Evolutionary conservation across 2,888 invertebrate species (phyloP), one percentile per base, ranked within the genome.

Genomic region (Clunio marinus): DNA sequence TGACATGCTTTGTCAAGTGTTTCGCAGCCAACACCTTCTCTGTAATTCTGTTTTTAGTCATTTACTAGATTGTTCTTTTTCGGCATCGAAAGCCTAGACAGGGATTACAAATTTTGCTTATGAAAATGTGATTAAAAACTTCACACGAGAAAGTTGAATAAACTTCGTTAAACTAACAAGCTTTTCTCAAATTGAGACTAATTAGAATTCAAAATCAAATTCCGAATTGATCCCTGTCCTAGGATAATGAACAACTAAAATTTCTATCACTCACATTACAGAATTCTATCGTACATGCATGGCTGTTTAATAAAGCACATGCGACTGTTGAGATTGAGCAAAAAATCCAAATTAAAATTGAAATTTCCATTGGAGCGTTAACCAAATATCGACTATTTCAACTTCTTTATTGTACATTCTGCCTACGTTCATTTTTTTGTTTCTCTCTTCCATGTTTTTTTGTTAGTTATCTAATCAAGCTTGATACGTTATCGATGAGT

Each of bases 1-100:
- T 73, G 65, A 73, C 86, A 86, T 25, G 81, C 78, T 0, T 73
- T 73, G 0, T 81, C 75, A 0, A 83, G 70, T 0, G 75, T 2
- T 0, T 77, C 25, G 71, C 84, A 84, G 7, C 78, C 79, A 0
- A 10, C 15, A 24, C 58, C 41, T 41, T 68, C 68, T 28, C 28
- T 37, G 68, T 68, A 68, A 51, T 24, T 58, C 68, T 68, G 24
- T 41, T 24, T 13, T 7, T 45, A 32, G 35, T 32, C 7, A 32
- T 13, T 32, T 13, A 32, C 7, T 32, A 8, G 35, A 32, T 5
- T 32, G 35, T 32, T 32, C 5, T n/a, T n/a, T n/a, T n/a, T n/a
- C n/a, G n/a, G n/a, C n/a, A n/a, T n/a, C n/a, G n/a, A n/a, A n/a
- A n/a, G n/a, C n/a, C n/a, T n/a, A n/a, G n/a, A n/a, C n/a, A n/a